Evolutionary conservation across 1,140 invertebrate species (phyloP), one percentile per base, ranked within the genome.

Genomic region (Euura lappo): DNA sequence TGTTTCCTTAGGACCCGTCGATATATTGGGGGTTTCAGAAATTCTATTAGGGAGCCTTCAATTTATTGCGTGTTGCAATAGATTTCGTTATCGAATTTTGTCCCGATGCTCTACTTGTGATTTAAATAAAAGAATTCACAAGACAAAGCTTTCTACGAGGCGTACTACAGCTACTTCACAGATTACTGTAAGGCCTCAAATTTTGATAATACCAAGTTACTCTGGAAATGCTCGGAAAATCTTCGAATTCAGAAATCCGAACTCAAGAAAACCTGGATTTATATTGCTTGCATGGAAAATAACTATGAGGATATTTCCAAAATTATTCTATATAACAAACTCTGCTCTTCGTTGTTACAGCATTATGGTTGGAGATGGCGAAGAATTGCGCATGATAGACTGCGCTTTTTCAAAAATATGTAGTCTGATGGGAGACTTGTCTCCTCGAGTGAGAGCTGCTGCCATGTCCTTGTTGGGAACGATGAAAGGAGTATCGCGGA

Each of bases 361-460:
- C 78, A 88, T 92, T 71, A 89, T 94, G 71, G 88, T 90, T 5
- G 82, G 93, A 44, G 93, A 93, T 74, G 92, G 92, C 71, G 93
- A 94, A 75, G 93, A 94, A 60, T 92, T 96, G 71, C 91, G 97
- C 10, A 89, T 99, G 76, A 93, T 97, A 43, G 98, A 99, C 86
- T 97, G 99, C 87, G 97, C 97, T 1, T 99, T 99, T 90, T 95
- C 95, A 44, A 95, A 97, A 87, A 94, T 99, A 44, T 99, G 98
- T 83, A 94, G 94, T 78, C 92, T 96, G 7, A 93, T 99, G 65
- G 98, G 96, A 80, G 98, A 99, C 87, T 89, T 98, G n/a, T 97
- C 93, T 6, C 93, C 95, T 84, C 90, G 92, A 72, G 96, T 97
- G 7, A 90, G 96, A 76, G 93, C 93, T 2, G 88, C 93, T 44